Percentiles rank a stretch among this genome's conserved stretches.
phyloP scores from a whole-genome alignment of 2,797 vertebrate species.

The Alosa sapidissima region DNA sequence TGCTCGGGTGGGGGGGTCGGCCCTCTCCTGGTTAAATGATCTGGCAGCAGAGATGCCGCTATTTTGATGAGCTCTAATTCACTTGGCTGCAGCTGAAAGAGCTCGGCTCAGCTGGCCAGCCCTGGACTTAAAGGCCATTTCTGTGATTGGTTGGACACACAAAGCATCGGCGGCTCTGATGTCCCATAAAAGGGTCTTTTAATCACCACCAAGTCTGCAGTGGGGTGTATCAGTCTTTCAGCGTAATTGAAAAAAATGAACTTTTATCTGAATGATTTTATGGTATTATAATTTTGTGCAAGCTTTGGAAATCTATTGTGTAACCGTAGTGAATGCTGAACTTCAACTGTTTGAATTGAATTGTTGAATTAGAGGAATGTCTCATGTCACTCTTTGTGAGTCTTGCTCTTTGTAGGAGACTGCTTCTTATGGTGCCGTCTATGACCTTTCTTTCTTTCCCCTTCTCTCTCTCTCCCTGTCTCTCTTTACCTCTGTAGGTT shows the following conservation, averaged over 20 bases:
- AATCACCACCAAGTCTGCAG: background rate
- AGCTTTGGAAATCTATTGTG: background rate
- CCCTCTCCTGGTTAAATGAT: conserved; percentile 3
- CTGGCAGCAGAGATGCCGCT: background rate
- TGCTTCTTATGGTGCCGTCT: background rate
- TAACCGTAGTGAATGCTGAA: background rate
- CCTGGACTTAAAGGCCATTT: background rate
- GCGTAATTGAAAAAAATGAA: background rate
- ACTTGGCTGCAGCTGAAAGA: background rate
- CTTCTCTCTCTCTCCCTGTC: background rate
- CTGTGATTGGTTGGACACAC: background rate
- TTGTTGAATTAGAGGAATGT: background rate
- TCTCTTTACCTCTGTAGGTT: conserved; percentile 69
- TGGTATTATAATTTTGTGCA: background rate
- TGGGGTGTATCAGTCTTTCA: background rate
- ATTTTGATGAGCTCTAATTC: conserved; percentile 20
- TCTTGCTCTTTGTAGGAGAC: background rate
- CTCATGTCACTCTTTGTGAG: background rate
- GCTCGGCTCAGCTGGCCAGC: background rate
- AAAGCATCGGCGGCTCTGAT: background rate
- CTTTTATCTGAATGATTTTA: background rate
- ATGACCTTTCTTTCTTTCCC: conserved; percentile 27
- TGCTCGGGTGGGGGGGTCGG: too few relatives aligned
- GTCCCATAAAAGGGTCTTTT: background rate
- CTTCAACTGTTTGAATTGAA: background rate